phyloP scores from a whole-genome alignment of 2,888 invertebrate species.

The Pachliopta kotzebuea region DNA sequence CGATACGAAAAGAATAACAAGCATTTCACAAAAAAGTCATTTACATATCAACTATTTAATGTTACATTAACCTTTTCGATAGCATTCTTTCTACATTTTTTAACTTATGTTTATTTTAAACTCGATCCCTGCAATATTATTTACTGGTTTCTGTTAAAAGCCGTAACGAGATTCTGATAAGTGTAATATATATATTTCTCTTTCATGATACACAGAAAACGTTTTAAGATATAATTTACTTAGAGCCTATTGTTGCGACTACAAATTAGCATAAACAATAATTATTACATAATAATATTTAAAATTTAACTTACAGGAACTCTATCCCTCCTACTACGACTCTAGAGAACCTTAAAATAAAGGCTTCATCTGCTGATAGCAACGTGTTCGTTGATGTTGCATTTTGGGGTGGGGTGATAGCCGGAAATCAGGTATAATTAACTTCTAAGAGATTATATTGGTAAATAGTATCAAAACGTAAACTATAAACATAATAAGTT shows the following conservation, averaged over 20 bases:
- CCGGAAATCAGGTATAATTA: slow-evolving; percentile 80
- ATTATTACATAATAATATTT: too few relatives aligned
- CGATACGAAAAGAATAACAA: neutral
- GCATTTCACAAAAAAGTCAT: neutral
- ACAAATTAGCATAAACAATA: too few relatives aligned
- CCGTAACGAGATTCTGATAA: too few relatives aligned
- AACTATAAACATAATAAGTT: too few relatives aligned
- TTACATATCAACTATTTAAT: neutral
- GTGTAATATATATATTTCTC: too few relatives aligned
- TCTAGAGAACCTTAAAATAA: slow-evolving; percentile 80
- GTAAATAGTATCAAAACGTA: too few relatives aligned
- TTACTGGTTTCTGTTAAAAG: neutral
- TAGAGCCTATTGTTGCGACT: neutral
- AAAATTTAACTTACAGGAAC: slow-evolving; percentile 71
- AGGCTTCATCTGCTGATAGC: slow-evolving; percentile 79
- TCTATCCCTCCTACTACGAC: slow-evolving; percentile 86
- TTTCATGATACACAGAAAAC: neutral
- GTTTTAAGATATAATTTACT: neutral
- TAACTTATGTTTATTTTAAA: neutral
- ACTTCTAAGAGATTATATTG: neutral
- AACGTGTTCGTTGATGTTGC: slow-evolving; percentile 85
- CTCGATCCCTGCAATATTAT: neutral
- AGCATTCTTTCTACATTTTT: neutral
- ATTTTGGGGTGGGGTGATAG: slow-evolving; percentile 90
- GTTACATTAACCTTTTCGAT: neutral